These are phyloP conservation scores for Diaphora mendica DNA, from an alignment of 2,888 invertebrate genomes.

Conservation along the genomic window DNA sequence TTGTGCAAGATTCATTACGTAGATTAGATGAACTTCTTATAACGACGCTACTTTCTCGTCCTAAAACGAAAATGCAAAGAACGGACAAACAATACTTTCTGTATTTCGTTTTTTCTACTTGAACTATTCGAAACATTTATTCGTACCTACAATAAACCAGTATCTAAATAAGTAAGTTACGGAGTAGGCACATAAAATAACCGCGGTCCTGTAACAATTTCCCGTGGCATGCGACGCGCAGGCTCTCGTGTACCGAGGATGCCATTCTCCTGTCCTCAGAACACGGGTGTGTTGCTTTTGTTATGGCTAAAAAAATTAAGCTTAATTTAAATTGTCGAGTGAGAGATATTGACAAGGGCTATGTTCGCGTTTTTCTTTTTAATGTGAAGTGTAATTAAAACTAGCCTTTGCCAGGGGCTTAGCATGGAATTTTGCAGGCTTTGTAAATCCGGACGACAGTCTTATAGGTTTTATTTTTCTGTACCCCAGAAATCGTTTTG, in stretches of 20 bases:
- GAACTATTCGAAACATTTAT: slow-evolving; percentile 10
- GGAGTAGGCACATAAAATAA: slow-evolving; percentile 43
- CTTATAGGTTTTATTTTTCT: background rate
- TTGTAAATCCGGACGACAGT: too few relatives aligned
- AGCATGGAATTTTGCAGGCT: too few relatives aligned
- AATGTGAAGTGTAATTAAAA: background rate
- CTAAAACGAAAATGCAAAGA: background rate
- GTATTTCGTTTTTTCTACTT: background rate
- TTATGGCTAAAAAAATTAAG: slow-evolving; percentile 41
- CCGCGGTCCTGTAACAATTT: slow-evolving; percentile 47
- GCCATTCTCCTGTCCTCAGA: slow-evolving; percentile 49
- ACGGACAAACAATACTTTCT: background rate
- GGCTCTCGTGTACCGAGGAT: slow-evolving; percentile 52
- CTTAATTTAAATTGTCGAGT: slow-evolving; percentile 51
- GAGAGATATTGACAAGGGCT: slow-evolving; percentile 7
- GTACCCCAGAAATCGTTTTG: background rate
- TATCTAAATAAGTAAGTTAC: slow-evolving; percentile 17
- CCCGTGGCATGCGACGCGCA: slow-evolving; percentile 43
- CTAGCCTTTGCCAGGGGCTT: background rate
- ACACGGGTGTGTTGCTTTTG: slow-evolving; percentile 28
- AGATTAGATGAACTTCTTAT: background rate
- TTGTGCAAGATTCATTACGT: background rate
- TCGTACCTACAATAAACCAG: slow-evolving; percentile 15
- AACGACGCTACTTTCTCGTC: background rate
- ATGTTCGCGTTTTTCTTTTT: background rate